Base-by-base conservation (phyloP, 2,888 invertebrate species). In the Chaetoderma sp. region DNA sequence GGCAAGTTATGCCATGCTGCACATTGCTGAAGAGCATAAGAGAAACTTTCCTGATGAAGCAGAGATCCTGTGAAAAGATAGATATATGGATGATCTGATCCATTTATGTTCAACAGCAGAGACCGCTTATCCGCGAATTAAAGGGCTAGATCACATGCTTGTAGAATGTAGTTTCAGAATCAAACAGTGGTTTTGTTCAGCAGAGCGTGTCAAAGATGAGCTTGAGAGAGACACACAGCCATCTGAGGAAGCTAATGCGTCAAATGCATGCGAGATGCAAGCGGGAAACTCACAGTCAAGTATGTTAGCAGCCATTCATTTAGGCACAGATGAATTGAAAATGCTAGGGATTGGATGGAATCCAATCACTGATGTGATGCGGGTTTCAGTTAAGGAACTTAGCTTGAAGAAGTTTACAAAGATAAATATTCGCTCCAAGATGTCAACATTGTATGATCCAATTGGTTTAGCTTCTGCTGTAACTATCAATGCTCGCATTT, bases 31-130 rank as follows among this genome's bases (percentile, higher is more conserved):
- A 16, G 50, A 60, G n/a, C 16, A 30, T 28, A 2, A 56, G 33
- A 13, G 32, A 8, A 33, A 28, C 3, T 61, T 39, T 36, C 42
- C 55, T 1, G 61, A 65, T 18, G 61, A 56, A 16, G 36, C 65
- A 23, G 33, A 25, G 56, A 57, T 61, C 5, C 21, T 65, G 16
- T 27, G 25, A 25, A 13, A 45, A 23, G 61, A 65, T 42, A 10
- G 65, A 6, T 61, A 65, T 36, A 61, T 61, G 45, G 65, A 56
- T 21, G 65, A 65, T 36, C 16, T 59, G 5, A 50, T 64, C 16
- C 39, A 50, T 32, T 64, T 59, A n/a, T 64, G 64, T 33, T 18
- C n/a, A 1, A 5, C 2, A 21, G n/a, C 13, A 1, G 27, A 21
- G 4, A 27, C 47, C 21, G n/a, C n/a, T n/a, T n/a, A n/a, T n/a